A percentile compares a stretch with the other conserved stretches of the same genome.
Evolutionary conservation across 2,797 vertebrate species (phyloP).

Genomic region (Lithobates pipiens): DNA sequence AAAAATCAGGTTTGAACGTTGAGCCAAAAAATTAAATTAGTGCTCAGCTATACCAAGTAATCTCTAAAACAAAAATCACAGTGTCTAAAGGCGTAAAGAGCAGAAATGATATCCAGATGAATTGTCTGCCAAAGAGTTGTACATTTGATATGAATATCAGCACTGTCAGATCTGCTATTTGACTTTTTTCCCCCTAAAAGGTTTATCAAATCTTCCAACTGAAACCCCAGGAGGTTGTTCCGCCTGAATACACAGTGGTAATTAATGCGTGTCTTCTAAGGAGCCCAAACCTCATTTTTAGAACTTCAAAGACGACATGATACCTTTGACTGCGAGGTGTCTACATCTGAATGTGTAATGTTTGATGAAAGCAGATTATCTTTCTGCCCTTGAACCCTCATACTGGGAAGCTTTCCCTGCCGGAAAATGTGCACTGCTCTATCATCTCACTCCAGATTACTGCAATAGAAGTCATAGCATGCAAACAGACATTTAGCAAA

Average conservation of each 20-base stretch:
- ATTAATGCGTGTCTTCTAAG: conserved; percentile 60
- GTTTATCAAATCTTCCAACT: conserved; percentile 48
- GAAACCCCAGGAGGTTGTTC: conserved; percentile 34
- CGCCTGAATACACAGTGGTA: conserved; percentile 44
- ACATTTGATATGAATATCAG: conserved; percentile 45
- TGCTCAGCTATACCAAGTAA: background rate
- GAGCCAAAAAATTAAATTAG: conserved; percentile 33
- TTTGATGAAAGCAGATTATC: conserved; percentile 63
- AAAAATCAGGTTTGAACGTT: background rate
- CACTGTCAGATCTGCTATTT: conserved; percentile 33
- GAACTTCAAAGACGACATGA: conserved; percentile 65
- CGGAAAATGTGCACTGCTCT: background rate
- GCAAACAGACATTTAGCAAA: conserved; percentile 29
- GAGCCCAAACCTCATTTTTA: conserved; percentile 63
- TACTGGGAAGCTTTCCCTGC: conserved; percentile 48
- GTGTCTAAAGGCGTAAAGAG: conserved; percentile 17
- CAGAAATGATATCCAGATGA: conserved; percentile 22
- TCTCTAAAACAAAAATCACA: conserved; percentile 6
- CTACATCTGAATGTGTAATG: conserved; percentile 61
- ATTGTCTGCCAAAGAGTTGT: conserved; percentile 34
- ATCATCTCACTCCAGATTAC: conserved; percentile 19
- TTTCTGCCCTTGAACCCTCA: conserved; percentile 52
- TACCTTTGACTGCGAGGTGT: conserved; percentile 65
- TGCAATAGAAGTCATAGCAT: conserved; percentile 17
- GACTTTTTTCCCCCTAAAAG: conserved; percentile 45